Percentiles rank a stretch among this genome's conserved stretches.
phyloP scores from a whole-genome alignment of 2,797 vertebrate species.

The Taenioides sp. region DNA sequence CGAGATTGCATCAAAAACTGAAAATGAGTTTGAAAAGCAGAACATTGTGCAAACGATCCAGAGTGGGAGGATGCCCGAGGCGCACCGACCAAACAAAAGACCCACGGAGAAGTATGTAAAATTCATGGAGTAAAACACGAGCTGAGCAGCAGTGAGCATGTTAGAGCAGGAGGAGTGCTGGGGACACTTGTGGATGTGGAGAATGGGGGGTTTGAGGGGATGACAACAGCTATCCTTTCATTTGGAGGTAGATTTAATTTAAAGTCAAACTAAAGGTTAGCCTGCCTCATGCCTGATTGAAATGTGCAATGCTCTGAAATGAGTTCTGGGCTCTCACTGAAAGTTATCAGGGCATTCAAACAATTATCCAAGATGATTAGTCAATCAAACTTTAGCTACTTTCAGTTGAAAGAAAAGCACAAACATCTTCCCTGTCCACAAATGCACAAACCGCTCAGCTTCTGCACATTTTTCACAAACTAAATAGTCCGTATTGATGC shows the following conservation, averaged over 20 bases:
- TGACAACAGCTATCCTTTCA: not conserved
- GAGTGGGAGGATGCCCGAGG: constrained; percentile 66
- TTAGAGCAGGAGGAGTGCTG: constrained; percentile 24
- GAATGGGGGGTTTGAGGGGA: not conserved
- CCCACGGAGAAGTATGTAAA: constrained; percentile 32
- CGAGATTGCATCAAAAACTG: constrained; percentile 70
- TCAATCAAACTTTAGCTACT: too few relatives aligned
- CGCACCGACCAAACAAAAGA: constrained; percentile 45
- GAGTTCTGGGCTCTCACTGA: too few relatives aligned
- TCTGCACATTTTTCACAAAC: too few relatives aligned
- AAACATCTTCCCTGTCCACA: too few relatives aligned
- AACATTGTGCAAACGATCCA: constrained; percentile 54
- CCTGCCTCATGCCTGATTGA: too few relatives aligned
- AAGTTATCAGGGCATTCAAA: too few relatives aligned
- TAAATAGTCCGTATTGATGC: too few relatives aligned
- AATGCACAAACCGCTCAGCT: too few relatives aligned
- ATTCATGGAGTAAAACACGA: constrained; percentile 47
- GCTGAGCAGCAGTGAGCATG: constrained; percentile 32
- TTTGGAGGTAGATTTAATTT: not conserved
- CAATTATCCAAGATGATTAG: too few relatives aligned
- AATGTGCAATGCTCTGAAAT: too few relatives aligned
- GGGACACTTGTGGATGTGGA: not conserved
- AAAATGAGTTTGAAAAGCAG: constrained; percentile 64
- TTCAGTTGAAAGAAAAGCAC: too few relatives aligned
- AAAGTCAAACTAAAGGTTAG: too few relatives aligned